Conservation (phyloP, 2,888 invertebrate species). For the Drosophila nigricruria region DNA sequence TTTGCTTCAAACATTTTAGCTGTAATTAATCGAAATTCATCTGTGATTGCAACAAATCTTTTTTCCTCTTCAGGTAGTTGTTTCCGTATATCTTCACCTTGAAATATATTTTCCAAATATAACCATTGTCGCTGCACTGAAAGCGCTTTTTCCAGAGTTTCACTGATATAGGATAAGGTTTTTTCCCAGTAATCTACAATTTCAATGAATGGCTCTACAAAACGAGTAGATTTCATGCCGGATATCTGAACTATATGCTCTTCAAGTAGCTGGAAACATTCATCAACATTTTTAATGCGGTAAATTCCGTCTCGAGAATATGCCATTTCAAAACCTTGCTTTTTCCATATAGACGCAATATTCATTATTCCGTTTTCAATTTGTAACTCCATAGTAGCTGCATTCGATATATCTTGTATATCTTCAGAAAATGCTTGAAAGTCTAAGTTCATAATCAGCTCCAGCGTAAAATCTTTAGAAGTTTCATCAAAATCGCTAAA, state of each 20-base stretch:
- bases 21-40: constrained; percentile 90
- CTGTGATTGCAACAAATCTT: constrained; percentile 91
- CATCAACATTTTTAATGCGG: constrained; percentile 91
- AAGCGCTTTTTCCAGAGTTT: constrained; percentile 92
- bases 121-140: constrained; percentile 94
- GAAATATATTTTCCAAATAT: constrained; percentile 95
- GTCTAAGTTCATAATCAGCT: constrained; percentile 91
- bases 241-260: constrained; percentile 94
- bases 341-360: constrained; percentile 90
- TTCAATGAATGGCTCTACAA: constrained; percentile 93
- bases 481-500: constrained; percentile 91
- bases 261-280: constrained; percentile 91
- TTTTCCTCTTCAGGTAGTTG: constrained; percentile 92
- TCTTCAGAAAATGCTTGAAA: constrained; percentile 93
- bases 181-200: constrained; percentile 95
- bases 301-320: constrained; percentile 90
- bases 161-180: constrained; percentile 92
- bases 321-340: constrained; percentile 90
- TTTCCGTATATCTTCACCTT: constrained; percentile 94
- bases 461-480: constrained; percentile 92
- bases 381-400: constrained; percentile 94
- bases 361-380: constrained; percentile 92
- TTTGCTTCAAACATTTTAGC: constrained; percentile 80
- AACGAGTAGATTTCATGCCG: constrained; percentile 94
- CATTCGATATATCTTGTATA: constrained; percentile 93